phyloP scores from a whole-genome alignment of 2,888 invertebrate species.

The Acronicta alni region DNA sequence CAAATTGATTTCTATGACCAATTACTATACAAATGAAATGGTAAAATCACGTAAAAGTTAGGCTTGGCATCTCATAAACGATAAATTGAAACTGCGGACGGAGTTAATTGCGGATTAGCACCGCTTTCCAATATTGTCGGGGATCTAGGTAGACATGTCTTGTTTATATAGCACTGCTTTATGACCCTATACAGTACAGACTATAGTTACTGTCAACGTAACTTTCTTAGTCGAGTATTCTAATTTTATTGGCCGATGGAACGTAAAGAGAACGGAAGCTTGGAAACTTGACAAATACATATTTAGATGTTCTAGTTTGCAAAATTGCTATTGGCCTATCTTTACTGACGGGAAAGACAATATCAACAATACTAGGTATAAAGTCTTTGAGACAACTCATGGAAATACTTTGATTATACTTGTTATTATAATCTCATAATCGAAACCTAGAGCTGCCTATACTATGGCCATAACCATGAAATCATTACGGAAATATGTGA shows the following conservation, averaged over 20 bases:
- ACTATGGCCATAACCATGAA: conserved; percentile 6
- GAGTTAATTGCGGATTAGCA: conserved; percentile 18
- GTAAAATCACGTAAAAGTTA: conserved; percentile 5
- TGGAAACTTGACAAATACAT: not conserved
- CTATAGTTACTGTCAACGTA: not conserved
- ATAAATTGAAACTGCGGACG: conserved; percentile 23
- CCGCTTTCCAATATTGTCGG: conserved; percentile 36
- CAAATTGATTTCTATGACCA: conserved; percentile 14
- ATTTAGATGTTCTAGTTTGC: no score
- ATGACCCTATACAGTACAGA: not conserved
- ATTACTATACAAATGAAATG: conserved; percentile 21
- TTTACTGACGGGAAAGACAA: no score
- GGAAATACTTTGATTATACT: no score
- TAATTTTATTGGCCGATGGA: not conserved
- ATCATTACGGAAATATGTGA: conserved; percentile 7
- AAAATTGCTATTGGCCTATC: no score
- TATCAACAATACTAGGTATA: no score
- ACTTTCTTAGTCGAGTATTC: conserved; percentile 7
- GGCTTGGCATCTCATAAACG: conserved; percentile 10
- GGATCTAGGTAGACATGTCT: conserved; percentile 12
- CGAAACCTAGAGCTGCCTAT: no score
- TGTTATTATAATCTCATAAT: no score
- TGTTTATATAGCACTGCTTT: conserved; percentile 4
- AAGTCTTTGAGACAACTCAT: no score
- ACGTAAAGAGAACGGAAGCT: not conserved